Conservation (phyloP, 2,888 invertebrate species). For the Zootermopsis nevadensis region DNA sequence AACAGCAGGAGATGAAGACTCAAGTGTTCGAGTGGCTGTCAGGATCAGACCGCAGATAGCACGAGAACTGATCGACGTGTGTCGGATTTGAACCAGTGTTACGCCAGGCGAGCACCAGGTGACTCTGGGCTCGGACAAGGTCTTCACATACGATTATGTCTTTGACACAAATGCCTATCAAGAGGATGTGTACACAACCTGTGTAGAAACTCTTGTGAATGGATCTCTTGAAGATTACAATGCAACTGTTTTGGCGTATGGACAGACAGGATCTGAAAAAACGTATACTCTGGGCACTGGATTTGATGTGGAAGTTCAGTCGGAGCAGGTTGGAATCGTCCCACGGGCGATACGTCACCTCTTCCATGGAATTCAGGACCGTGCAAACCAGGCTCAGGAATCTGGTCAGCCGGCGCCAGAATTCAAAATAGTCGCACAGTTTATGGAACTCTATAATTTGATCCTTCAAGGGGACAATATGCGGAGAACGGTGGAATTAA, state of each 20-base stretch:
- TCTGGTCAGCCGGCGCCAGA: slow-evolving; percentile 78
- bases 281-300: slow-evolving; percentile 99
- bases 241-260: slow-evolving; percentile 97
- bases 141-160: slow-evolving; percentile 96
- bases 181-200: slow-evolving; percentile 81
- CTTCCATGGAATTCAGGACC: slow-evolving; percentile 81
- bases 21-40: slow-evolving; percentile 70
- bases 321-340: slow-evolving; percentile 85
- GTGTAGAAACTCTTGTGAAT: slow-evolving; percentile 88
- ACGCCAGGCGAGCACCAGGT: slow-evolving; percentile 92
- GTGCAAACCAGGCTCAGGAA: slow-evolving; percentile 68
- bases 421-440: slow-evolving; percentile 87
- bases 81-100: slow-evolving; percentile 91
- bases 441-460: slow-evolving; percentile 97
- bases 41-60: slow-evolving; percentile 96
- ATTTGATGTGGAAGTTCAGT: slow-evolving; percentile 78
- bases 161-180: slow-evolving; percentile 86
- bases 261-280: slow-evolving; percentile 98
- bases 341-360: slow-evolving; percentile 95
- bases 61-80: slow-evolving; percentile 93
- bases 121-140: slow-evolving; percentile 90
- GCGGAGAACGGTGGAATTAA: slow-evolving; percentile 69
- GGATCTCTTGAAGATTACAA: slow-evolving; percentile 97
- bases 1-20: slow-evolving; percentile 72
- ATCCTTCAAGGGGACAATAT: slow-evolving; percentile 66